Conservation (phyloP, 2,888 invertebrate species). For the Melanostoma scalare region DNA sequence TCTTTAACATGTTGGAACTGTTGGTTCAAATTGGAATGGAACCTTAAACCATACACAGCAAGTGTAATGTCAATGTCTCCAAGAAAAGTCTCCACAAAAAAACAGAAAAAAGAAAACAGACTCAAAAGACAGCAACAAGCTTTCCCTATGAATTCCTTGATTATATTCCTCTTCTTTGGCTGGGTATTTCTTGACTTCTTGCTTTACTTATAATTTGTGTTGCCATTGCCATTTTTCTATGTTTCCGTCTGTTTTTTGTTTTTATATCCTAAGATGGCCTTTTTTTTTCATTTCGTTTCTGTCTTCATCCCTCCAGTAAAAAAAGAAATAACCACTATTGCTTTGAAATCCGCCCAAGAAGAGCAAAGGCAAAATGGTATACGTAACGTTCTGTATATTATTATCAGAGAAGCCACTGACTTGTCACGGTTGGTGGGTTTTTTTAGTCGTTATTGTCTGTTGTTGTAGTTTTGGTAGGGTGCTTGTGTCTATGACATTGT, state of each 20-base stretch:
- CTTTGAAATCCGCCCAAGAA: neutral
- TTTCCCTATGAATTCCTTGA: slow-evolving; percentile 17
- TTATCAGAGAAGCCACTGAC: slow-evolving; percentile 43
- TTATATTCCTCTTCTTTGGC: neutral
- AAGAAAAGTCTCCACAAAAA: slow-evolving; percentile 27
- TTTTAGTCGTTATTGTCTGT: slow-evolving; percentile 39
- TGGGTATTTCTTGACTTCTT: neutral
- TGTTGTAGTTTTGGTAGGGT: neutral
- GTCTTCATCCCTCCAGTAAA: neutral
- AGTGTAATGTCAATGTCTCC: no score
- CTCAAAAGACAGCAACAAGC: slow-evolving; percentile 48
- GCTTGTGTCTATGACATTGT: slow-evolving; percentile 36
- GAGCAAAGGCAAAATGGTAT: neutral
- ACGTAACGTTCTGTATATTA: neutral
- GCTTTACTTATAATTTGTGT: neutral
- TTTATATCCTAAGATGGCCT: neutral
- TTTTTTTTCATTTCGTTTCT: slow-evolving; percentile 28
- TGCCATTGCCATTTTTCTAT: slow-evolving; percentile 10
- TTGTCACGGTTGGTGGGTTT: slow-evolving; percentile 65
- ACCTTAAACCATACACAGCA: no score
- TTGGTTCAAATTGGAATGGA: no score
- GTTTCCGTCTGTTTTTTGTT: slow-evolving; percentile 19
- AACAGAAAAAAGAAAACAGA: slow-evolving; percentile 19
- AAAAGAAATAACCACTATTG: slow-evolving; percentile 20
- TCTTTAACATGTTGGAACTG: no score